These are phyloP conservation scores for Ennomos erosarius DNA, from an alignment of 2,888 invertebrate genomes.

Conservation along the genomic window DNA sequence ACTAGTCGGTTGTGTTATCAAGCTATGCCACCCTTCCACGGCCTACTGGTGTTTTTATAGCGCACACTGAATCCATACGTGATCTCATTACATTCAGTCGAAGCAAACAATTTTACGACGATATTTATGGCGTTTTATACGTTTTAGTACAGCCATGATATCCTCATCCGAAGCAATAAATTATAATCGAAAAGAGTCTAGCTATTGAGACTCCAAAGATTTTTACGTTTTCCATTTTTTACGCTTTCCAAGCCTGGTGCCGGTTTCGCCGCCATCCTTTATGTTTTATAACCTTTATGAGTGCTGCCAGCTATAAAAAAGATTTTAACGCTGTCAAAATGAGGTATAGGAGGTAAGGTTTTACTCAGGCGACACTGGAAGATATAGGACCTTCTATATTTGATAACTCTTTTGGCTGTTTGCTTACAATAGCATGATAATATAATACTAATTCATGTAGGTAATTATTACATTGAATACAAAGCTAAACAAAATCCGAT, in stretches of 20 bases:
- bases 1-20: conserved; percentile 19
- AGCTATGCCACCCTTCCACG: conserved; percentile 37
- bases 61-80: conserved; percentile 55
- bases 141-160: conserved; percentile 39
- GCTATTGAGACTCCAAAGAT: conserved; percentile 75
- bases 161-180: conserved; percentile 71
- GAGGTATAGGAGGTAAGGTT: conserved; percentile 21
- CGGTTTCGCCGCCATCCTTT: conserved; percentile 75
- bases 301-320: conserved; percentile 77
- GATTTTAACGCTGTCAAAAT: conserved; percentile 50
- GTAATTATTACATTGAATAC: no score
- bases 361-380: conserved; percentile 47
- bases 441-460: no score
- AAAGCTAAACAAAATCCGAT: no score
- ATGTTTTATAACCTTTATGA: conserved; percentile 76
- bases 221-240: conserved; percentile 59
- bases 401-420: no score
- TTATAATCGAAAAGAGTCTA: conserved; percentile 79
- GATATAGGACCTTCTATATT: no score
- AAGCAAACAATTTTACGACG: conserved; percentile 76
- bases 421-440: no score
- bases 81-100: conserved; percentile 65
- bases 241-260: conserved; percentile 47
- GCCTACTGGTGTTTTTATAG: conserved; percentile 41
- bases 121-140: conserved; percentile 74